These are phyloP conservation scores for Coluber constrictor DNA, from an alignment of 2,797 vertebrate species.

Conservation along the genomic window DNA sequence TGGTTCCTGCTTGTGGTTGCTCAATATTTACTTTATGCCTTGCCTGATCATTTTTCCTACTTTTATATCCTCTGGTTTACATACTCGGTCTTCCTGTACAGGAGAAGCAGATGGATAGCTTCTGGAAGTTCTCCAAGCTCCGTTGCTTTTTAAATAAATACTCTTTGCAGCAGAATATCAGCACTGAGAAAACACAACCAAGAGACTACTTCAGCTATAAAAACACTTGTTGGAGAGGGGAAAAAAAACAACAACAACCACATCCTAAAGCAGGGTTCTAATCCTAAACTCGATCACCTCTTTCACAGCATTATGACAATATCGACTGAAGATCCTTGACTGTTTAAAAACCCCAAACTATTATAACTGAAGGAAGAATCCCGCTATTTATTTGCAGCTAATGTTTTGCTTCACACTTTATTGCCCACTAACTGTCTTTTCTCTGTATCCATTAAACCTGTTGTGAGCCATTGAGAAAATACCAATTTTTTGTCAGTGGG, in stretches of 20 bases:
- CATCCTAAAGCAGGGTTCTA: background rate
- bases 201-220: background rate
- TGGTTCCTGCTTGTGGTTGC: background rate
- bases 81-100: background rate
- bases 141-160: background rate
- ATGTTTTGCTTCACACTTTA: conserved; percentile 61
- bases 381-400: conserved; percentile 55
- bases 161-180: background rate
- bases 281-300: conserved; percentile 10
- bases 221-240: conserved; percentile 9
- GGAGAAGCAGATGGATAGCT: conserved; percentile 16
- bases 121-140: background rate
- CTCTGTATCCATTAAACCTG: conserved; percentile 52
- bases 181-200: background rate
- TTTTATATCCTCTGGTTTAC: background rate
- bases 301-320: conserved; percentile 5
- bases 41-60: background rate
- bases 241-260: no score
- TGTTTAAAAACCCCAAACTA: conserved; percentile 43
- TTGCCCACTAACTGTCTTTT: conserved; percentile 36
- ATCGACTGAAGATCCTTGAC: conserved; percentile 3
- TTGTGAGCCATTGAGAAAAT: conserved; percentile 50
- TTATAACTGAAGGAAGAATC: conserved; percentile 46
- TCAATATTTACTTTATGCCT: background rate
- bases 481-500: conserved; percentile 47